Evolutionary conservation across 2,113 vertebrate species (phyloP).

Genomic region (Cyanoramphus novaezelandiae): DNA sequence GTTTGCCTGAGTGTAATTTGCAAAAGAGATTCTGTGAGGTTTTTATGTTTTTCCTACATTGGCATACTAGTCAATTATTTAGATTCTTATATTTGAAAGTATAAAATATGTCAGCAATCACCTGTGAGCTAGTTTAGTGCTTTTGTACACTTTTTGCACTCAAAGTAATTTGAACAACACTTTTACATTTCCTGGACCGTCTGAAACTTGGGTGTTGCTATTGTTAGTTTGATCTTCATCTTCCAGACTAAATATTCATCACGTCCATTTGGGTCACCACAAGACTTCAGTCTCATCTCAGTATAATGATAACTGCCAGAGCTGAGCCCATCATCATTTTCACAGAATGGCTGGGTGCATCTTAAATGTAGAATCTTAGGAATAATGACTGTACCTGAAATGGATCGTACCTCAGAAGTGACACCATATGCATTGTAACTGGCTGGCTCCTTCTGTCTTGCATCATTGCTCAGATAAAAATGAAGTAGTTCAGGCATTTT

Average conservation of each 20-base stretch:
- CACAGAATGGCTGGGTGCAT: conserved; percentile 12
- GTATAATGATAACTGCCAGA: background rate
- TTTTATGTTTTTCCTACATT: background rate
- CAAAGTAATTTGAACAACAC: background rate
- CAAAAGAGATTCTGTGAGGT: background rate
- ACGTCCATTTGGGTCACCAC: background rate
- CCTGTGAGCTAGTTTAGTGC: background rate
- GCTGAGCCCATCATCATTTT: conserved; percentile 41
- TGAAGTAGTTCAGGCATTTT: conserved; percentile 51
- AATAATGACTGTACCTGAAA: background rate
- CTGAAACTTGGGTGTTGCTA: conserved; percentile 12
- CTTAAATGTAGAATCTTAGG: conserved; percentile 14
- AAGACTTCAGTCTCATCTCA: conserved; percentile 19
- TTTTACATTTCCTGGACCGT: conserved; percentile 25
- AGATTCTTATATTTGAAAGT: background rate
- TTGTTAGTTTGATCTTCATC: conserved; percentile 28
- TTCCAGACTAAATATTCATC: conserved; percentile 48
- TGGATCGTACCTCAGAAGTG: conserved; percentile 23
- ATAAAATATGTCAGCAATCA: background rate
- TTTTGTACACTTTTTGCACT: background rate
- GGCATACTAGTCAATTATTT: background rate
- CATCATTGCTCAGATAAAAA: conserved; percentile 64
- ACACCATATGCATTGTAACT: background rate
- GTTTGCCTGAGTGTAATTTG: background rate
- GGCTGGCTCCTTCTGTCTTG: background rate